phyloP scores from a whole-genome alignment of 2,888 invertebrate species.

The Cheilosia soror region DNA sequence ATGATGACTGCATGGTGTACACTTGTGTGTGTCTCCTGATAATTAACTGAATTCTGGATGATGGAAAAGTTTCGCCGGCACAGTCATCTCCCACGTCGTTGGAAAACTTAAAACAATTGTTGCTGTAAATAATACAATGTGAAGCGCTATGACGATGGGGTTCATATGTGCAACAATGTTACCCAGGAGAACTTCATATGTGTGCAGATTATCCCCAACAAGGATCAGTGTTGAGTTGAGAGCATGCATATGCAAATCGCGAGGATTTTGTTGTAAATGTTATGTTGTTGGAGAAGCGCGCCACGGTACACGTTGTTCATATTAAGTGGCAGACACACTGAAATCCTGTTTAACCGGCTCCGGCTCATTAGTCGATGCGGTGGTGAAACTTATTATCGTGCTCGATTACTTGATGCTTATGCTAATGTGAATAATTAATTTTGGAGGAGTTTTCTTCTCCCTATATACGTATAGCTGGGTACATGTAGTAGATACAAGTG shows the following conservation, averaged over 20 bases:
- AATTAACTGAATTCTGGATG: constrained; percentile 74
- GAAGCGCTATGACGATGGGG: constrained; percentile 34
- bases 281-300: constrained; percentile 15
- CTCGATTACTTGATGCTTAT: constrained; percentile 74
- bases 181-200: constrained; percentile 42
- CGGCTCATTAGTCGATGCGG: constrained; percentile 72
- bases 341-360: constrained; percentile 54
- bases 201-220: constrained; percentile 42
- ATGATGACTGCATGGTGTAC: constrained; percentile 42
- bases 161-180: constrained; percentile 69
- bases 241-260: constrained; percentile 53
- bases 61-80: constrained; percentile 70
- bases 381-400: constrained; percentile 72
- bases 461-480: not conserved
- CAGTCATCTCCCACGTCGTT: constrained; percentile 54
- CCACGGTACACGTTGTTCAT: constrained; percentile 51
- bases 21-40: constrained; percentile 39
- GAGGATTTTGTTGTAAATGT: constrained; percentile 30
- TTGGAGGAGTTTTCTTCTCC: constrained; percentile 45
- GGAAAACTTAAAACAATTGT: constrained; percentile 69
- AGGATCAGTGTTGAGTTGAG: constrained; percentile 28
- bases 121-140: constrained; percentile 71
- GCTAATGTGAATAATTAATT: constrained; percentile 74
- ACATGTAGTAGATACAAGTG: not conserved
- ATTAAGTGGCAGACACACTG: constrained; percentile 62